Base-by-base conservation (phyloP, 2,113 vertebrate species). In the Sus scrofa region DNA sequence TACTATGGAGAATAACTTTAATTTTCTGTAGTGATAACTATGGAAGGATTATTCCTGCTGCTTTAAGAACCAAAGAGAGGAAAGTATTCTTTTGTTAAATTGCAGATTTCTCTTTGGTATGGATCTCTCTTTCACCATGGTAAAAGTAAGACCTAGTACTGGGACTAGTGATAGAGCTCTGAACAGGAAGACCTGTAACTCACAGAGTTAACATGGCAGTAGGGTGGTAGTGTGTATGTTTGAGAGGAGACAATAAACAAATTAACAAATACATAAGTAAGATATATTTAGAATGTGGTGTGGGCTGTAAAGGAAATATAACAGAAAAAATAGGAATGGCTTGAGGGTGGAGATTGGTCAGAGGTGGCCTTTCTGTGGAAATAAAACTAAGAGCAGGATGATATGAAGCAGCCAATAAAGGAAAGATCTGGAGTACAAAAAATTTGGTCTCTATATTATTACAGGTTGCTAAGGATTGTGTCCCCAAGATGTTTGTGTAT, bases 1-100 rank as follows among this genome's bases (percentile, higher is more conserved):
- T 77, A 54, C 50, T 68, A 15, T 67, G 54, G 22, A 83, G 16
- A 86, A 1, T 91, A 85, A 74, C 34, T 67, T 92, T 70, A 94
- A 95, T 93, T 95, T 92, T 91, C 37, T 62, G 20, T 58, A 77
- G 5, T 78, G 60, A 24, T 95, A 71, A 63, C 32, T 65, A 7
- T 67, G 18, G 26, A 71, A 89, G 30, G 1, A 50, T 73, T 95
- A 86, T 93, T 73, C 9, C 54, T 89, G 8, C 62, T 90, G 18
- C 63, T 73, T 3, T 65, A 86, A 94, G 44, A 91, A 89, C 30
- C 24, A 71, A 81, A 86, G 27, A 89, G 37, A 68, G 37, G 9
- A 89, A 84, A 81, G 9, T 65, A 20, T 70, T 34, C 13, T 78
- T 88, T 78, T 75, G 32, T 60, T 75, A 50, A 19, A 56, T 65